These are phyloP conservation scores for Drosophila paranaensis DNA, from an alignment of 2,888 invertebrate species.

Conservation along the genomic window DNA sequence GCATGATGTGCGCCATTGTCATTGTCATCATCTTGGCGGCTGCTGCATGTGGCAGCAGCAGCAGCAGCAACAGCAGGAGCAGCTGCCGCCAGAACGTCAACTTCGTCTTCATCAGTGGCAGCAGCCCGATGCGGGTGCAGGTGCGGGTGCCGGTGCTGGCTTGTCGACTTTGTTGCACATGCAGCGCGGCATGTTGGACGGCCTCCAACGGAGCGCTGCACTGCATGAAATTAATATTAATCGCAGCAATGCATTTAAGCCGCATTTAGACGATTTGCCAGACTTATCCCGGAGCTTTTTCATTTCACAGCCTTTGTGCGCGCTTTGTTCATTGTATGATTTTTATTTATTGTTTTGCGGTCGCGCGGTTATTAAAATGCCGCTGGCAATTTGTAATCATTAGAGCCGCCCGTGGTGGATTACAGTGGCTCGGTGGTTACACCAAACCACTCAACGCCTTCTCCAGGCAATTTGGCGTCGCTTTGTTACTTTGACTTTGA, in stretches of 20 bases:
- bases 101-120: conserved; percentile 56
- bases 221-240: conserved; percentile 79
- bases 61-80: neutral
- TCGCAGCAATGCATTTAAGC: conserved; percentile 78
- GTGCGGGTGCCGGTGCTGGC: conserved; percentile 9
- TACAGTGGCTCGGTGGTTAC: neutral
- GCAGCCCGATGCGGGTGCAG: neutral
- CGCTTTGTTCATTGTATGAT: conserved; percentile 63
- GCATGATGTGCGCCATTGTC: conserved; percentile 75
- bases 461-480: conserved; percentile 18
- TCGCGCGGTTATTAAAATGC: conserved; percentile 75
- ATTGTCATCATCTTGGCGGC: conserved; percentile 48
- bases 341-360: conserved; percentile 76
- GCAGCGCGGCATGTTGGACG: conserved; percentile 57
- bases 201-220: conserved; percentile 65
- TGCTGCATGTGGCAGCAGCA: conserved; percentile 48
- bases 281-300: conserved; percentile 48
- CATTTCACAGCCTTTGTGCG: conserved; percentile 45
- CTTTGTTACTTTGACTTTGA: conserved; percentile 6
- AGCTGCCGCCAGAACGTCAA: conserved; percentile 31
- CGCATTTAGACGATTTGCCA: conserved; percentile 74
- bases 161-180: conserved; percentile 58
- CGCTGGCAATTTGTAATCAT: conserved; percentile 78
- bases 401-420: conserved; percentile 40
- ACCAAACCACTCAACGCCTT: neutral